A percentile compares a stretch with the other conserved stretches of the same genome.
Evolutionary conservation across 2,113 vertebrate species (phyloP).

Genomic region (Manacus vitellinus): DNA sequence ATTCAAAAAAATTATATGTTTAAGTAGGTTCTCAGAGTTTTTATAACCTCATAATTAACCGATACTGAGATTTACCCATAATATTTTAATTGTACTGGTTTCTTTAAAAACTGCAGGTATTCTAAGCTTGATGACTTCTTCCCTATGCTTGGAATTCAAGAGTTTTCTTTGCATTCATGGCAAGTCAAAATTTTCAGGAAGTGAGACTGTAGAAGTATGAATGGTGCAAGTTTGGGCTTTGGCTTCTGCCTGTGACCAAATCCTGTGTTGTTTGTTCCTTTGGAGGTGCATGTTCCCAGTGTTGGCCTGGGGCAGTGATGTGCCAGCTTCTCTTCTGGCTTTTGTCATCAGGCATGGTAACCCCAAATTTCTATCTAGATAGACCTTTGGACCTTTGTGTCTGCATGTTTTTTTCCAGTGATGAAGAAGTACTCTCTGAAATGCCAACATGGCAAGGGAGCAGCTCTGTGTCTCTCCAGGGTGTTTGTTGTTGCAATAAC

Average conservation of each 20-base stretch:
- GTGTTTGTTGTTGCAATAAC: background rate
- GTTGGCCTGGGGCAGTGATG: background rate
- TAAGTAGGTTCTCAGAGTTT: background rate
- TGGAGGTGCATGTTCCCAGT: accelerated
- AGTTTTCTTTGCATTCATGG: background rate
- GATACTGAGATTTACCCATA: background rate
- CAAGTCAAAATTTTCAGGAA: background rate
- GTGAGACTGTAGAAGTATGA: background rate
- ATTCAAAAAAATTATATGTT: background rate
- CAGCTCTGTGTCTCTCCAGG: background rate
- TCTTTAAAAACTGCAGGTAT: background rate
- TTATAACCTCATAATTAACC: background rate
- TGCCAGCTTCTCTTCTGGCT: background rate
- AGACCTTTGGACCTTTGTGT: background rate
- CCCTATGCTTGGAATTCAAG: background rate
- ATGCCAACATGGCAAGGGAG: background rate
- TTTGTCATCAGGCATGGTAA: background rate
- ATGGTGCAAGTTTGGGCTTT: background rate
- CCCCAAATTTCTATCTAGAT: background rate
- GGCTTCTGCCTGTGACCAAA: background rate
- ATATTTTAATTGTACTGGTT: background rate
- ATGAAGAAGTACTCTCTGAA: background rate
- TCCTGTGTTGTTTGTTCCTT: background rate
- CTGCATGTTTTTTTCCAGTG: background rate
- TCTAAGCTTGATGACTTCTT: background rate